phyloP scores from a whole-genome alignment of 1,140 invertebrate species.

The Cydia splendana region DNA sequence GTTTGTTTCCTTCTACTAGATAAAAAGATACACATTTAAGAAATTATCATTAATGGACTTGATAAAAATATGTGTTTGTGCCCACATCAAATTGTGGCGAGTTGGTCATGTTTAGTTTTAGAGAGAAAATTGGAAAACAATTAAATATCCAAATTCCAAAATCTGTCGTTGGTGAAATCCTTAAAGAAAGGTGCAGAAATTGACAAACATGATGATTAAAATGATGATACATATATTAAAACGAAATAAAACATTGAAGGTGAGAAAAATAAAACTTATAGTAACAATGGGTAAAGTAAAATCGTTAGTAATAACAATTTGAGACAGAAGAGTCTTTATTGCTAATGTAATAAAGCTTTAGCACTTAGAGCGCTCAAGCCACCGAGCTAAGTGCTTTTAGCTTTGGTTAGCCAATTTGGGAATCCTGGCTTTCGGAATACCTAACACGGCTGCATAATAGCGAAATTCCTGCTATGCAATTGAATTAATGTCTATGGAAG shows the following conservation, averaged over 20 bases:
- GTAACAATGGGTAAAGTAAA: not conserved
- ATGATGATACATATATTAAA: not conserved
- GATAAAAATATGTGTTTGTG: no score
- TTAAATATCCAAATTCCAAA: no score
- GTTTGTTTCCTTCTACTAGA: not conserved
- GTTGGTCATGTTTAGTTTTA: no score
- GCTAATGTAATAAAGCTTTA: not conserved
- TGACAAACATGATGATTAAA: no score
- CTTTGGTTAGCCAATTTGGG: constrained; percentile 9
- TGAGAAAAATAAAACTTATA: no score
- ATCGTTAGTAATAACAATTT: not conserved
- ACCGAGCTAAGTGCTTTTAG: constrained; percentile 22
- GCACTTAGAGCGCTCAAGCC: not conserved
- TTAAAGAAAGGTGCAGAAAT: no score
- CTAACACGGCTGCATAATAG: not conserved
- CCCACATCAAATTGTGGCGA: no score
- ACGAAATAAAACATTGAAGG: not conserved
- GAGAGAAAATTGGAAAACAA: no score
- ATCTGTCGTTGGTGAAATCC: no score
- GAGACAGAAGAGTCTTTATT: not conserved
- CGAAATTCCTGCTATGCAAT: not conserved
- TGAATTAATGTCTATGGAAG: not conserved
- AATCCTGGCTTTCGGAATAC: not conserved
- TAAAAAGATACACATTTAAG: no score
- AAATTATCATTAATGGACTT: no score